These are phyloP conservation scores for Apostichopus japonicus DNA, from an alignment of 35 echinoderm and acorn worm species.

Conservation along the genomic window DNA sequence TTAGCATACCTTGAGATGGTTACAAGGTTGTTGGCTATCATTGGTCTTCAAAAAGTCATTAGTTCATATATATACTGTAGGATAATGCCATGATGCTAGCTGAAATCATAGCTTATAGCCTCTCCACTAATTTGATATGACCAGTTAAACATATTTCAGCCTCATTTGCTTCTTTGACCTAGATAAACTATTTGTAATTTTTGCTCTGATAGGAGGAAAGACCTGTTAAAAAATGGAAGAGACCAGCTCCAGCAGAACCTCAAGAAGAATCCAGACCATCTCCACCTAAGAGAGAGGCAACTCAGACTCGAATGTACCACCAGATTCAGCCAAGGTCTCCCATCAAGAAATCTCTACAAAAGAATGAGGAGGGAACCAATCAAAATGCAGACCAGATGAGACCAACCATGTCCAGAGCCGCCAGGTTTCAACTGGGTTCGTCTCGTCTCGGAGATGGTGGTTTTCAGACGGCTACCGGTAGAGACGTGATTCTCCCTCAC, in stretches of 20 bases:
- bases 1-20: too few species aligned
- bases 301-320: constrained; percentile 25
- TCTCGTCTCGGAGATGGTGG: constrained; percentile 14
- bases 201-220: constrained; percentile 24
- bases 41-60: too few species aligned
- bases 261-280: constrained; percentile 40
- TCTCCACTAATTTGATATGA: too few species aligned
- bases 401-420: constrained; percentile 2
- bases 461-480: constrained; percentile 1
- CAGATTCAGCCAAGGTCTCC: constrained; percentile 58
- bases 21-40: too few species aligned
- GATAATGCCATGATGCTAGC: too few species aligned
- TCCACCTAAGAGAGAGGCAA: constrained; percentile 48
- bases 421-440: constrained; percentile 27
- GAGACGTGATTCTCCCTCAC: constrained; percentile 13
- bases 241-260: constrained; percentile 35
- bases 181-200: too few species aligned
- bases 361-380: neutral
- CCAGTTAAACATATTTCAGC: too few species aligned
- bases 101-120: too few species aligned
- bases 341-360: constrained; percentile 49
- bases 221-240: constrained; percentile 48
- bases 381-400: neutral
- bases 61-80: too few species aligned
- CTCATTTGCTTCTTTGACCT: too few species aligned